Evolutionary conservation across 2,113 vertebrate species (phyloP), one percentile per base, ranked within the genome.

Genomic region (Campylomormyrus numenius): DNA sequence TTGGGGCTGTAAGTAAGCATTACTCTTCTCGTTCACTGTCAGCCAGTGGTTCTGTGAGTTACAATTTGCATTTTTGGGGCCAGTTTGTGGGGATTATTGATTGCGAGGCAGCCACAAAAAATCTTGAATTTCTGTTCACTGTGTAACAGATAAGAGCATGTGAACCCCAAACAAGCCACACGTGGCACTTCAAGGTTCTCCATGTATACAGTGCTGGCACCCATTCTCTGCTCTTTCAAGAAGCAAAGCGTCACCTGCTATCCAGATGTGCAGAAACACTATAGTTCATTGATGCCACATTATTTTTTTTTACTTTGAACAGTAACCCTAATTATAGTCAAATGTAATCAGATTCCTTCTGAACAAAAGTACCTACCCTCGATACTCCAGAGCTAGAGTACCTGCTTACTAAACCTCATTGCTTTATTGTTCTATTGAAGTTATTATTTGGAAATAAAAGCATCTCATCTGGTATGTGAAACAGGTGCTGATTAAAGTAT

Each of bases 261-360:
- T 24, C 70, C 88, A 89, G 74, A 83, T 84, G 74, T 56, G 88
- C 50, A 45, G 88, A 35, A 84, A 50, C 74, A 39, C 45, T 39
- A 21, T 19, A n/a, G 27, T 35, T 31, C 46, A 48, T 24, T 45
- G 74, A 83, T 39, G 42, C 19, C 50, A 83, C 46, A n/a, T 80
- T 42, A 56, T 53, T 39, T 4, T 21, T 53, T 87, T 87, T 52
- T 53, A 27, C 46, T 53, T 87, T 50, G 50, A 31, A 56, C 31
- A 56, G 31, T 87, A 27, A 87, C 27, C 15, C 17, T 21, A 50
- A 87, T 39, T 39, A 87, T 87, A 39, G 39, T 87, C 9, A 56
- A 53, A 56, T 52, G 86, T 49, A 86, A 86, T 86, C 46, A 50
- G 84, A 86, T 86, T n/a, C 84, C 31, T 42, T 80, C 5, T 7